Base-by-base conservation (phyloP, 2,113 vertebrate genomes). In the Rhinopithecus roxellana region DNA sequence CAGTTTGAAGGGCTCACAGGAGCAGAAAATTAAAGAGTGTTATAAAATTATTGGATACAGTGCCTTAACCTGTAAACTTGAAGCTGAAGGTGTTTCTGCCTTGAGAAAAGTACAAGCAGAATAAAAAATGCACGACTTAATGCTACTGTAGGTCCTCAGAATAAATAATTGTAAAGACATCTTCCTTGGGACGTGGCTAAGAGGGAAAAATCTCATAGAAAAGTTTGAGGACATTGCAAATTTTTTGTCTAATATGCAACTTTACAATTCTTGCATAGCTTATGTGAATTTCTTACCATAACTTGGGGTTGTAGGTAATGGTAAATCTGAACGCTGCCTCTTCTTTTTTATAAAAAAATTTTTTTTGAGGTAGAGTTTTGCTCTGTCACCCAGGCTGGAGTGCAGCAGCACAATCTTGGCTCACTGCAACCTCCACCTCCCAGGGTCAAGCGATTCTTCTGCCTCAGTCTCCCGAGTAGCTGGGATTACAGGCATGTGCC, bases 241-340 rank as follows among this genome's bases (percentile, higher is more conserved):
- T 17, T 64, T 57, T 55, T 85, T 18, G 3, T 45, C 72, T 45
- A 20, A 18, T 3, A 27, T 6, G 0, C 13, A 27, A 23, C 69
- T 43, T 55, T 57, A 11, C 38, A 55, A 6, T 3, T 45, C 32
- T 32, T 16, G 22, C 6, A 0, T 25, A 0, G 43, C 14, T 61
- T 17, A 86, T 43, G 1, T 64, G 61, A 57, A 9, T 30, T 30
- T 30, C 45, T 27, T 64, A 16, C 38, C 6, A 12, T 70, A 35
- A 30, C 9, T 70, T 27, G 12, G 30, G 30, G 16, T 48, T 27
- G 17, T 1, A 17, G 32, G 27, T 27, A 8, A 14, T 0, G 1
- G 6, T 8, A 13, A 23, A 27, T 23, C 72, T 32, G 48, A 74
- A 13, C 5, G 5, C 61, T 64, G 27, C 30, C 30, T 5, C 61